Base-by-base conservation (phyloP, 2,797 vertebrate genomes). In the Dermochelys coriacea region DNA sequence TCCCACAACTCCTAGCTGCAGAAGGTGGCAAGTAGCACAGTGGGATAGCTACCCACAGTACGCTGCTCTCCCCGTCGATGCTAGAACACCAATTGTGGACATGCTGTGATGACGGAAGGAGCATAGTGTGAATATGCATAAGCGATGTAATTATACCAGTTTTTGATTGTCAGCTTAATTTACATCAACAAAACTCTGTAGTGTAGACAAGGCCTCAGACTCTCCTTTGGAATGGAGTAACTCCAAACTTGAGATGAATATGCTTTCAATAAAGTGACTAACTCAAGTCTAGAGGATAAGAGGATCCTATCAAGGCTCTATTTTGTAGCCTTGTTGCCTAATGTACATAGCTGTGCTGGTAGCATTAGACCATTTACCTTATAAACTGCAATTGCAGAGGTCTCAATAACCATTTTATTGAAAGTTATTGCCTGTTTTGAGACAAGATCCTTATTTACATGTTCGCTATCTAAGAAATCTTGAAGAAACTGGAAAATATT, bases 331-430 rank as follows among this genome's bases (percentile, higher is more conserved):
- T 78, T 51, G 50, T 45, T 86, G 80, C 52, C 61, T 0, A 0
- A 7, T 27, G 71, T 47, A 29, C 47, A 49, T 16, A 77, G 41
- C 27, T 25, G 78, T 8, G 51, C 74, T 61, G 49, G 16, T 14
- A 55, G 84, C 82, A 37, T 59, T 91, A 81, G 23, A 3, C 51
- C 74, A 55, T 4, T 82, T 75, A 14, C 47, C 0, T 0, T 49
- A 59, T 51, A 51, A 41, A 52, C 59, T 0, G 6, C 29, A n/a
- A 0, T 2, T 1, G 1, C 52, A 2, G 0, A 71, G 61, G 1
- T 49, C 64, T 0, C 0, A 6, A 29, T 12, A 25, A 25, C 14
- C 25, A 29, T 18, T 77, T 77, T 49, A 77, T 2, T 1, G 57
- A 82, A 86, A 41, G 71, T 77, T 77, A 71, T 91, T 86, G 75